These are phyloP conservation scores for Ptilorrhoa leucosticta DNA, from an alignment of 2,113 vertebrate species.

Conservation along the genomic window DNA sequence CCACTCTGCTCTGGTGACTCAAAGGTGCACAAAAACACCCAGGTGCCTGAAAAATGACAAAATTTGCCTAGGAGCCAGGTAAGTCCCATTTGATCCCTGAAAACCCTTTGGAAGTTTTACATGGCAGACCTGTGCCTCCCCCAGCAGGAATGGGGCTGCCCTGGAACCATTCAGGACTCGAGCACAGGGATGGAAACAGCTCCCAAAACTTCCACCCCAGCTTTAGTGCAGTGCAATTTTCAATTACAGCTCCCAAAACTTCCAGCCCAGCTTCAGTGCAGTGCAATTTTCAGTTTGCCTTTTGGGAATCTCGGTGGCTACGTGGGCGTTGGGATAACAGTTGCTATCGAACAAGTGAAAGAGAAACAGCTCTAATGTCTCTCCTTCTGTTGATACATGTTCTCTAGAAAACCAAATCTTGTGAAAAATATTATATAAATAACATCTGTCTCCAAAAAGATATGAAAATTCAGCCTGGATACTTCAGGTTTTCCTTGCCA, in stretches of 20 bases:
- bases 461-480: background rate
- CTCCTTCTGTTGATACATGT: background rate
- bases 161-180: fast-evolving
- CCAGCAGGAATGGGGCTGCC: fast-evolving
- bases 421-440: background rate
- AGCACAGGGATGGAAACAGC: background rate
- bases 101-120: background rate
- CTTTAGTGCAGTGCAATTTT: too few relatives aligned
- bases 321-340: background rate
- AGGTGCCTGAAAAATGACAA: background rate
- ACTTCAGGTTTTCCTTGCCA: background rate
- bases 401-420: background rate
- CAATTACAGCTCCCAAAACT: background rate
- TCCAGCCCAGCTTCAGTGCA: too few relatives aligned
- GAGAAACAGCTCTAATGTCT: background rate
- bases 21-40: background rate
- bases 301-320: background rate
- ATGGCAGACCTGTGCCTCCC: background rate
- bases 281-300: background rate
- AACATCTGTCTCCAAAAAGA: background rate
- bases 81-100: background rate
- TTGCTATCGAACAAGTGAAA: background rate
- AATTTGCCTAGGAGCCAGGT: background rate
- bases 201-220: background rate
- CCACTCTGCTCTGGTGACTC: background rate